phyloP scores from a whole-genome alignment of 2,797 vertebrate genomes.

The Rhadinocentrus ornatus region DNA sequence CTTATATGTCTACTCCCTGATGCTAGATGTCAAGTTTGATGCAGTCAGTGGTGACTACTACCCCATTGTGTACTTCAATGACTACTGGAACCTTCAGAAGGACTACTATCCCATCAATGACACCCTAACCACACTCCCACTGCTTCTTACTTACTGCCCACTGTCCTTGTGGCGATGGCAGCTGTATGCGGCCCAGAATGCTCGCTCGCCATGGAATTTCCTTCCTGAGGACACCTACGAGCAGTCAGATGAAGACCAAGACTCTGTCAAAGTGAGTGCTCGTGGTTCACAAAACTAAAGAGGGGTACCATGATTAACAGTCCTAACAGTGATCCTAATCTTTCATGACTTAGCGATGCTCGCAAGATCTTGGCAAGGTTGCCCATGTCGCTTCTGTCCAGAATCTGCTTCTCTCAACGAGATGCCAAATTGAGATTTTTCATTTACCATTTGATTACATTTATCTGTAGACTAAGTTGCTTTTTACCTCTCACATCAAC shows the following conservation, averaged over 20 bases:
- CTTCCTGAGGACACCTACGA: constrained; percentile 93
- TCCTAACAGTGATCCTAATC: no score
- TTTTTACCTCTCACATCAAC: no score
- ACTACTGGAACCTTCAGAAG: constrained; percentile 99
- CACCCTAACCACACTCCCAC: constrained; percentile 84
- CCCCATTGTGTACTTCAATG: constrained; percentile 96
- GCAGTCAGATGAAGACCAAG: constrained; percentile 96
- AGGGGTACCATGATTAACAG: background rate
- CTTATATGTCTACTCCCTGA: background rate
- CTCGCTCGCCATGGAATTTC: constrained; percentile 94
- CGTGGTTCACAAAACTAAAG: background rate
- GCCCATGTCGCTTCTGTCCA: no score
- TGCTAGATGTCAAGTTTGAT: constrained; percentile 93
- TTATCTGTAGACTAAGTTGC: no score
- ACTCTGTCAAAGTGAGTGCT: constrained; percentile 91
- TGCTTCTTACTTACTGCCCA: constrained; percentile 90
- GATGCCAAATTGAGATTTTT: no score
- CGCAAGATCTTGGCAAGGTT: no score
- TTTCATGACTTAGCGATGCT: no score
- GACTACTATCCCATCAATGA: constrained; percentile 94
- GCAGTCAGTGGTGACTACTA: constrained; percentile 95
- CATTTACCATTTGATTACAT: no score
- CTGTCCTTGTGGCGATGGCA: constrained; percentile 97
- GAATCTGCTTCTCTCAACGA: no score
- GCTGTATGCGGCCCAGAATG: constrained; percentile 94